Base-by-base conservation (phyloP, 1,140 invertebrate genomes). In the Pollicipes pollicipes region DNA sequence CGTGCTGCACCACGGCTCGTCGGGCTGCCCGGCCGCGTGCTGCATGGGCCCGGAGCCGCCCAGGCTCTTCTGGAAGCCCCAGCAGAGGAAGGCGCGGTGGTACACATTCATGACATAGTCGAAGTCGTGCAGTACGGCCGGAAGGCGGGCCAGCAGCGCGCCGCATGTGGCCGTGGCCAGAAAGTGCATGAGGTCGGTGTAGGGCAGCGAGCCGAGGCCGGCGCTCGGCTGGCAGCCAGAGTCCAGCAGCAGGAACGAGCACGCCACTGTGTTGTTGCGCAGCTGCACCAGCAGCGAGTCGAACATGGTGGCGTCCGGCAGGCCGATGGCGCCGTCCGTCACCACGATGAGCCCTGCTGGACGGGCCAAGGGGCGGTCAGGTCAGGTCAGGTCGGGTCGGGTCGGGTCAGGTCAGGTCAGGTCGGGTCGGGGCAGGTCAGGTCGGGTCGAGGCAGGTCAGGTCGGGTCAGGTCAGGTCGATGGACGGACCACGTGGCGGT, bases 131-230 rank as follows among this genome's bases (percentile, higher is more conserved):
- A 77, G 77, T 72, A 80, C 74, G 74, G 81, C 73, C 67, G 83
- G 82, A 74, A 82, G 79, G 72, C 76, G 81, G 30, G 81, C 81
- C 75, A 90, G 82, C 77, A 88, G 91, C 70, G 84, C 84, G 63
- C 91, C 91, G 77, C 88, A 85, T 24, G 91, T 93, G 29, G 90
- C 88, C 66, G 83, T 83, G 45, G 90, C 84, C 73, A 93, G 83
- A 77, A 91, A 92, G 76, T 88, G 83, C 80, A 93, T 84, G 27
- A 93, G 80, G 78, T 93, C 90, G 68, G 83, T 77, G 73, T 85
- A 83, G 30, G 83, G 80, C 6, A 84, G 79, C 45, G 73, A 74
- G 32, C 75, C 75, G n/a, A 76, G 71, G 58, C 83, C 84, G 72
- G 83, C 84, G 76, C 88, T 83, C 28, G 88, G 87, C 79, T 88